A percentile compares a stretch with the other conserved stretches of the same genome.
phyloP scores from a whole-genome alignment of 2,797 vertebrate species.

The Acrocephalus scirpaceus region DNA sequence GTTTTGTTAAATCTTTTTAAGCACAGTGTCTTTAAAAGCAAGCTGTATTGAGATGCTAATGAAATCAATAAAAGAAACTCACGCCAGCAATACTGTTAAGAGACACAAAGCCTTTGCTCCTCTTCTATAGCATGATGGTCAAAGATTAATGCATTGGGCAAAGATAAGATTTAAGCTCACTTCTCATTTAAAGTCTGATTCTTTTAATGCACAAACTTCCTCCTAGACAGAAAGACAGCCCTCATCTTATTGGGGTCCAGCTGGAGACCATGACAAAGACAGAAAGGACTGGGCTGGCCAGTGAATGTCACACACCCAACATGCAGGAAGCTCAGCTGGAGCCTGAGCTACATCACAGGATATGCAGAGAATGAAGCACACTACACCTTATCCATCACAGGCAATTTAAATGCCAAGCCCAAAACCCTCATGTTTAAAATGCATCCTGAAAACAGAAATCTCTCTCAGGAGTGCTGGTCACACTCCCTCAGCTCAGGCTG shows the following conservation, averaged over 20 bases:
- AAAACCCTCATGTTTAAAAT: background rate
- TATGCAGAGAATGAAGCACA: rapidly evolving
- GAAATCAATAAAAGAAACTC: background rate
- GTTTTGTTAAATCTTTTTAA: background rate
- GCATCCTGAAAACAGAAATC: background rate
- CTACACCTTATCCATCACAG: rapidly evolving
- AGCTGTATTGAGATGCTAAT: background rate
- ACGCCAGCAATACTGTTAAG: background rate
- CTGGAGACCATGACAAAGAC: background rate
- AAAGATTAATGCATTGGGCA: background rate
- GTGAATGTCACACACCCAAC: background rate
- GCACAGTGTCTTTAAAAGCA: background rate
- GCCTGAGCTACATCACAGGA: background rate
- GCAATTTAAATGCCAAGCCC: background rate
- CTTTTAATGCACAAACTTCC: background rate
- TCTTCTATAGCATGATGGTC: background rate
- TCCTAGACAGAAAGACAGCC: background rate
- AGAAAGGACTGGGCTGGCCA: background rate
- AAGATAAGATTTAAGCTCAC: background rate
- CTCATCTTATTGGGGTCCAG: background rate
- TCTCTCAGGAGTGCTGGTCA: background rate
- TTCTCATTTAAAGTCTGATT: background rate
- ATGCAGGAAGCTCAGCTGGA: background rate
- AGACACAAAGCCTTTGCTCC: background rate
- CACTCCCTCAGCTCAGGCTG: background rate